These are phyloP conservation scores for Cuculus canorus DNA, from an alignment of 2,797 vertebrate genomes.

Conservation along the genomic window DNA sequence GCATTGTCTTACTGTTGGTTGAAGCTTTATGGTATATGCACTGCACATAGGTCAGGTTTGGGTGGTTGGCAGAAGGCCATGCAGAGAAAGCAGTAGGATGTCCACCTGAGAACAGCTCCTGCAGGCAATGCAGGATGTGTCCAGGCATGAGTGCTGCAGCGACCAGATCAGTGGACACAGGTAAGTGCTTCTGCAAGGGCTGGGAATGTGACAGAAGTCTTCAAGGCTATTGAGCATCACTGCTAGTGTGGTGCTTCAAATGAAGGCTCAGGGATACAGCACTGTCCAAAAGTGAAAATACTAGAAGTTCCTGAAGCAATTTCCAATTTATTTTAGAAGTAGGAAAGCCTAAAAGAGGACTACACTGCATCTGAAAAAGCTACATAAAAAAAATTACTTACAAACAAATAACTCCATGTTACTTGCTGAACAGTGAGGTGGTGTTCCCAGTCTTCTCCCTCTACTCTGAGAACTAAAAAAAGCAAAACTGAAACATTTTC, in stretches of 20 bases:
- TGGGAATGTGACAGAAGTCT: neutral
- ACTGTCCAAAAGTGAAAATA: neutral
- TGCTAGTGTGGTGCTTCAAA: neutral
- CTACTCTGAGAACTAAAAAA: neutral
- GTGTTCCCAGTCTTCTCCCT: conserved; percentile 21
- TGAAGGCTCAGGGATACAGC: neutral
- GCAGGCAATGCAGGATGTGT: neutral
- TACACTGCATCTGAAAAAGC: neutral
- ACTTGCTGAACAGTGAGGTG: neutral
- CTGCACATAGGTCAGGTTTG: neutral
- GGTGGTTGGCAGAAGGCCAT: neutral
- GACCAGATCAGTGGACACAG: accelerated
- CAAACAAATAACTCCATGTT: neutral
- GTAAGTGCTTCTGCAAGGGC: accelerated
- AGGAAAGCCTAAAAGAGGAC: neutral
- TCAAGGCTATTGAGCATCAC: neutral
- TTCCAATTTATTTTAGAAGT: neutral
- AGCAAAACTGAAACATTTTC: conserved; percentile 61
- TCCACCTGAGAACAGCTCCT: neutral
- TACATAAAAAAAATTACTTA: conserved; percentile 5
- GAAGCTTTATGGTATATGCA: neutral
- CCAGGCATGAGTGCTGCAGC: accelerated
- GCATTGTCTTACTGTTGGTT: neutral
- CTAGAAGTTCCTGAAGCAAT: neutral
- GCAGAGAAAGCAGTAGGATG: neutral